A percentile compares a stretch with the other conserved stretches of the same genome.
phyloP scores from a whole-genome alignment of 2,113 vertebrate species.

The Microtus pennsylvanicus region DNA sequence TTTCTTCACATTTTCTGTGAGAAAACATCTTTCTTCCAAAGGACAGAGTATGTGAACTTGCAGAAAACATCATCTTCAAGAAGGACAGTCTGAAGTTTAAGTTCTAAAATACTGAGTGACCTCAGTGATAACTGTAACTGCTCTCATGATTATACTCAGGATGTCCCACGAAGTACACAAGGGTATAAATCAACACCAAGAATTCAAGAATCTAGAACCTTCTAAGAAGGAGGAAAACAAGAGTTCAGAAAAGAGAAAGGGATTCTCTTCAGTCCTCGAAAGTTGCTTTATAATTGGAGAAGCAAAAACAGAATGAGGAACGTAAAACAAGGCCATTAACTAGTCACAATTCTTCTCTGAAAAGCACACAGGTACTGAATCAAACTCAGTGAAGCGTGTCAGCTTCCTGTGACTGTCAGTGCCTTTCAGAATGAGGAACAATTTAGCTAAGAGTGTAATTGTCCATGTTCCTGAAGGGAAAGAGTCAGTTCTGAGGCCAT shows the following conservation, averaged over 20 bases:
- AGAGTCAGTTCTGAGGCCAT: background rate
- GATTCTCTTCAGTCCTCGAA: no score
- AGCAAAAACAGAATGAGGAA: no score
- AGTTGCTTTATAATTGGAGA: no score
- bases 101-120: background rate
- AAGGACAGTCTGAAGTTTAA: background rate
- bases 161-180: no score
- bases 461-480: accelerated
- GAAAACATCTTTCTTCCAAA: background rate
- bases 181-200: no score
- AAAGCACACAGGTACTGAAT: background rate
- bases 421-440: background rate
- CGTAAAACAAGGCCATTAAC: no score
- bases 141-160: no score
- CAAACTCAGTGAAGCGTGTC: background rate
- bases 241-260: no score
- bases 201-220: no score
- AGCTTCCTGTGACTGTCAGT: background rate
- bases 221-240: no score
- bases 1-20: background rate
- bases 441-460: background rate
- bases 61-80: background rate
- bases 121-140: background rate
- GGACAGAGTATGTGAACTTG: no score
- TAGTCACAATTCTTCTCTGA: no score